phyloP scores from a whole-genome alignment of 2,797 vertebrate genomes.

The Arnoldichthys spilopterus region DNA sequence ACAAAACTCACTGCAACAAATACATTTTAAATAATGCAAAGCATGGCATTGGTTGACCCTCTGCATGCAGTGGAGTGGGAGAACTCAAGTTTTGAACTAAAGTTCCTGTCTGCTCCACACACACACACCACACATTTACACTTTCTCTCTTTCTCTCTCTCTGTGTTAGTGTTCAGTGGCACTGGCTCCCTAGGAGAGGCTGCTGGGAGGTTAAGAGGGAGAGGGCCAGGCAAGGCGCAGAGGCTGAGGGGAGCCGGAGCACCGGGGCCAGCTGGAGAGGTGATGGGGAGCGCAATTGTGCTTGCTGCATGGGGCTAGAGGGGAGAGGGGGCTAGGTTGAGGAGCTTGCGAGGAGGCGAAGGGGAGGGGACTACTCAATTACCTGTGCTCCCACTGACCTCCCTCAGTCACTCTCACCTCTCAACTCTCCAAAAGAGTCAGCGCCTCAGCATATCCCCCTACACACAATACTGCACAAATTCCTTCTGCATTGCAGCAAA shows the following conservation, averaged over 20 bases:
- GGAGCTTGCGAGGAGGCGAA: conserved; percentile 72
- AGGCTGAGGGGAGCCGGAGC: conserved; percentile 52
- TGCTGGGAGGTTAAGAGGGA: conserved; percentile 75
- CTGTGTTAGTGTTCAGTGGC: conserved; percentile 44
- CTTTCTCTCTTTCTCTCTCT: conserved; percentile 56
- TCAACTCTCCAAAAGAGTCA: conserved; percentile 64
- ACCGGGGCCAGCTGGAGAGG: conserved; percentile 79
- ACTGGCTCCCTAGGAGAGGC: conserved; percentile 69
- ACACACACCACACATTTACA: conserved; percentile 35
- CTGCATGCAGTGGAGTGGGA: conserved; percentile 34
- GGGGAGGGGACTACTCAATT: conserved; percentile 84
- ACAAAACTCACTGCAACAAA: conserved; percentile 31
- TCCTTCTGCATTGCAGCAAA: background rate
- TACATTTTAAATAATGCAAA: conserved; percentile 51
- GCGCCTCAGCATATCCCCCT: conserved; percentile 70
- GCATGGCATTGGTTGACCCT: conserved; percentile 48
- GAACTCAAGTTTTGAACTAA: conserved; percentile 46
- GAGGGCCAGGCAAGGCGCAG: conserved; percentile 44
- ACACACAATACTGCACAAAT: conserved; percentile 58
- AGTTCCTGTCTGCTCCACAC: conserved; percentile 55
- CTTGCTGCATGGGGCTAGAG: conserved; percentile 75
- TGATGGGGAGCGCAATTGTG: conserved; percentile 83
- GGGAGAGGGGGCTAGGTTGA: conserved; percentile 75
- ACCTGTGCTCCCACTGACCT: conserved; percentile 81
- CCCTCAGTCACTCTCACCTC: conserved; percentile 53